Evolutionary conservation across 2,113 vertebrate species (phyloP), one percentile per base, ranked within the genome.

Genomic region (Chaenogobius annularis): DNA sequence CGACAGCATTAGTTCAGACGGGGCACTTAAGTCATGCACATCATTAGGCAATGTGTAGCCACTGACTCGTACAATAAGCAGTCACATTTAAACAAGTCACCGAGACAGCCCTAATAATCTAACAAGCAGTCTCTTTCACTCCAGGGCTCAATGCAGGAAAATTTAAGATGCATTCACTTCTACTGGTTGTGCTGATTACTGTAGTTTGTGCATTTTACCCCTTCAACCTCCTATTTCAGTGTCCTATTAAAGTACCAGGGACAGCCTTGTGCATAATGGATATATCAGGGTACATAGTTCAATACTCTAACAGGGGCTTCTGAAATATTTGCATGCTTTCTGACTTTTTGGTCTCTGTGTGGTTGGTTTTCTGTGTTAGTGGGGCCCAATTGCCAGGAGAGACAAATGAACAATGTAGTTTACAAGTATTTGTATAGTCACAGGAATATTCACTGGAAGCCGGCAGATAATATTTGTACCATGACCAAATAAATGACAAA

Each of bases 191-290:
- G 55, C 70, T 79, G 72, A 77, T 73, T 67, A 74, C 56, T 72
- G 54, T 20, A 69, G 72, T 74, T 73, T 47, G 68, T 73, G 20
- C 68, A 64, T 80, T 52, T 61, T 26, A 68, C 40, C 66, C 65
- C 69, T 73, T 62, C 69, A 70, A 50, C 79, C 71, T 68, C 78
- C 59, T 72, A 46, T 66, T 73, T 66, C 69, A 55, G 62, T 64
- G 50, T 77, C 85, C 83, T 61, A 88, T 87, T 88, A 82, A 59
- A 82, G 87, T 84, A 75, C 80, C 68, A 69, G 56, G 65, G 66
- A 81, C 59, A 63, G 79, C 76, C 78, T 86, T 85, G 82, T 87
- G 83, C 80, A 86, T 88, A 76, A 89, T 89, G 73, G 87, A 90
- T 88, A 74, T 65, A 48, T 44, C 65, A 77, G 68, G 73, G 65